A percentile compares a stretch with the other conserved stretches of the same genome.
These are phyloP conservation scores for Rhabdomys dilectus DNA, from an alignment of 2,113 vertebrate species.

Conservation along the genomic window DNA sequence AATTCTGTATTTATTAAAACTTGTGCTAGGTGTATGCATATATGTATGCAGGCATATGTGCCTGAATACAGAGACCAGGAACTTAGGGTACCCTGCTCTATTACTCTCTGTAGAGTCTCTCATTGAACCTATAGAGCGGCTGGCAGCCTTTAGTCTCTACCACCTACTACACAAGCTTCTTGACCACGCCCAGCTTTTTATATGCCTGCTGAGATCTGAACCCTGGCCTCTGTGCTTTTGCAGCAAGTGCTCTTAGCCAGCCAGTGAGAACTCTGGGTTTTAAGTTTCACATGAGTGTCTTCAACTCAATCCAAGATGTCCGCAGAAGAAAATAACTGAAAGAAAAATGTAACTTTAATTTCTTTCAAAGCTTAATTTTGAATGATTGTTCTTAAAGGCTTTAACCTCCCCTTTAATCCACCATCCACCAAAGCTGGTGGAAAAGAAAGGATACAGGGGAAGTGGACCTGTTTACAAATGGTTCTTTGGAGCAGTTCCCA, in stretches of 20 bases:
- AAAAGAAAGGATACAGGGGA: too few relatives aligned
- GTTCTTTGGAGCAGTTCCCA: too few relatives aligned
- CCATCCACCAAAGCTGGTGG: too few relatives aligned
- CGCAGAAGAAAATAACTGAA: neutral
- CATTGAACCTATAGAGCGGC: neutral
- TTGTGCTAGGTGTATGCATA: too few relatives aligned
- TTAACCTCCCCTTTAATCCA: too few relatives aligned
- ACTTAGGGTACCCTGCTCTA: neutral
- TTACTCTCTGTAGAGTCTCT: neutral
- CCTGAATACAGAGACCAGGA: neutral
- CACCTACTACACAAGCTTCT: neutral
- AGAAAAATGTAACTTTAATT: neutral
- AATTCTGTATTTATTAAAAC: neutral
- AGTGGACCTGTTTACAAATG: too few relatives aligned
- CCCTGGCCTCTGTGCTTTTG: neutral
- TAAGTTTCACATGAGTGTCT: neutral
- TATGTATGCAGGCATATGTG: neutral
- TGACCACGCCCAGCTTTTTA: neutral
- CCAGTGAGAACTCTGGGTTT: neutral
- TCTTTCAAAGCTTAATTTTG: too few relatives aligned
- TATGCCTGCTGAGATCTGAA: neutral
- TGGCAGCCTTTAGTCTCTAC: neutral
- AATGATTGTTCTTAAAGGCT: too few relatives aligned
- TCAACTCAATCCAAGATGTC: neutral
- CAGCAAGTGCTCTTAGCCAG: neutral